phyloP scores from a whole-genome alignment of 1,140 invertebrate genomes.

The Drosophila nebulosa region DNA sequence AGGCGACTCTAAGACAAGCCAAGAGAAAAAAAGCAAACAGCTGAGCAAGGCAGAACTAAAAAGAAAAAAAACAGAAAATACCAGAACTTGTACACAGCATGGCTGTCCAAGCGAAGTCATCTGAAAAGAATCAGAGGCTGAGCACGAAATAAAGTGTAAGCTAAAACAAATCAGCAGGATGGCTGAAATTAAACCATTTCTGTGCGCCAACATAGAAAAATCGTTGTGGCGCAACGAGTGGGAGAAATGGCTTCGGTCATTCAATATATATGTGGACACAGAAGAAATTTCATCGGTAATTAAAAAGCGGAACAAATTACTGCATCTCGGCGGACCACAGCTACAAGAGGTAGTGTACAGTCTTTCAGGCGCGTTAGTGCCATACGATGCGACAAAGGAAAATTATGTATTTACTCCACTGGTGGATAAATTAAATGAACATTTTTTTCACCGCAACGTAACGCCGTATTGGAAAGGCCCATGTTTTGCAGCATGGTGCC shows the following conservation, averaged over 20 bases:
- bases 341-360: conserved; percentile 15
- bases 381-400: not conserved
- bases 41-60: not conserved
- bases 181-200: no score
- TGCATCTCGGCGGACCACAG: conserved; percentile 16
- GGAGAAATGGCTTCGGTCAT: no score
- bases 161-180: no score
- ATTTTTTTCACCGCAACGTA: no score
- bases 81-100: not conserved
- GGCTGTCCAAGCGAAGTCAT: no score
- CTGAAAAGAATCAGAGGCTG: not conserved
- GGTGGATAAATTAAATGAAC: not conserved
- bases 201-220: not conserved
- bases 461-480: no score
- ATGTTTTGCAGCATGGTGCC: no score
- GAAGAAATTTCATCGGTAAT: conserved; percentile 38
- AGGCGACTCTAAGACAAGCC: not conserved
- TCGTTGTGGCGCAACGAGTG: not conserved
- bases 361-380: conserved; percentile 4
- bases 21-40: not conserved
- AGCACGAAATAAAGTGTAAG: no score
- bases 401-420: not conserved
- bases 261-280: no score
- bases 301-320: conserved; percentile 48
- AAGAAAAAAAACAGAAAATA: not conserved